Percentiles rank a stretch among this genome's conserved stretches.
phyloP scores from a whole-genome alignment of 2,113 vertebrate species.

The Gymnarchus niloticus region DNA sequence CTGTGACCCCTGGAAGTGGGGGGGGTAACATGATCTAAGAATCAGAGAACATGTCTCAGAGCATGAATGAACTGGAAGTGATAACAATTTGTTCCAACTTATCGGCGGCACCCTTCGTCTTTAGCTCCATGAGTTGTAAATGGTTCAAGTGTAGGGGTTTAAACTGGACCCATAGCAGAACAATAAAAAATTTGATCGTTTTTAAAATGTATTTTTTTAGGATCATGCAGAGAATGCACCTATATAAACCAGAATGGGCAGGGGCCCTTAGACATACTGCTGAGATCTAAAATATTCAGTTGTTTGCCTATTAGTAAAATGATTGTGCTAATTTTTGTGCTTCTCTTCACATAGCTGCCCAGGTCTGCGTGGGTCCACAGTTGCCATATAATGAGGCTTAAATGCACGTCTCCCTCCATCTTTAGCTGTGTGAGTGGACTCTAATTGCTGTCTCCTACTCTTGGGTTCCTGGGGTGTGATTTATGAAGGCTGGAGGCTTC shows the following conservation, averaged over 20 bases:
- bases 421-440: neutral
- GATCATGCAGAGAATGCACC: neutral
- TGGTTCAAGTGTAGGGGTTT: neutral
- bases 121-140: neutral
- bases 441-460: conserved; percentile 22
- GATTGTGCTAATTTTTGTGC: neutral
- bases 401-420: neutral
- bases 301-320: neutral
- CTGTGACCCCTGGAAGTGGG: neutral
- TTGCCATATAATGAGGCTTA: neutral
- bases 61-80: neutral
- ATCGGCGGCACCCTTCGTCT: neutral
- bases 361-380: neutral
- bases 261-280: neutral
- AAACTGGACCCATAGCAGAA: neutral
- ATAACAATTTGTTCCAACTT: neutral
- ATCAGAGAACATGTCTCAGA: neutral
- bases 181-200: neutral
- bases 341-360: neutral
- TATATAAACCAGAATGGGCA: neutral
- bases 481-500: neutral
- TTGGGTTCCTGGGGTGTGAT: neutral
- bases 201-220: neutral
- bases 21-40: neutral
- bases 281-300: neutral